Evolutionary conservation across 1,140 invertebrate genomes (phyloP).

Genomic region (Phocides pigmalion): DNA sequence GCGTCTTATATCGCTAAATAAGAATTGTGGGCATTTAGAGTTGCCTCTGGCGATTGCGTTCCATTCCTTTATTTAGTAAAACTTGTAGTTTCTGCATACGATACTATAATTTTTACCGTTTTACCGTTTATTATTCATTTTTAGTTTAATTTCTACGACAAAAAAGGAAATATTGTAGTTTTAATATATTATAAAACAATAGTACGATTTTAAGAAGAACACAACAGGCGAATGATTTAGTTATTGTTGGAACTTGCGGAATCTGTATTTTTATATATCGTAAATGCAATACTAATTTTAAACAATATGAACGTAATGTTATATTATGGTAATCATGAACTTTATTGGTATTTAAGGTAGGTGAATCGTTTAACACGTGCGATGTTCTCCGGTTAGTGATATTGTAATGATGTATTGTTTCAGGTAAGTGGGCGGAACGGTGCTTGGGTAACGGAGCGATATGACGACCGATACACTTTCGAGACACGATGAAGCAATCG

Average conservation of each 20-base stretch:
- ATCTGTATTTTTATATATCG: not conserved
- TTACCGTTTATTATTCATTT: too few species aligned
- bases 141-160: too few species aligned
- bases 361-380: constrained; percentile 48
- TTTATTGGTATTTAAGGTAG: constrained; percentile 30
- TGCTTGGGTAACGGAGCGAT: constrained; percentile 59
- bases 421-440: constrained; percentile 73
- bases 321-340: constrained; percentile 28
- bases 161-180: too few species aligned
- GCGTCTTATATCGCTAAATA: constrained; percentile 46
- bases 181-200: too few species aligned
- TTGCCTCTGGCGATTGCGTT: constrained; percentile 13
- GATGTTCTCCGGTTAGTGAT: constrained; percentile 62
- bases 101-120: constrained; percentile 6
- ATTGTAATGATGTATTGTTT: constrained; percentile 82
- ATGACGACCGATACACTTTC: constrained; percentile 65
- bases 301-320: not conserved
- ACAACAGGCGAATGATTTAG: constrained; percentile 44
- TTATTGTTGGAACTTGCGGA: constrained; percentile 47
- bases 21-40: constrained; percentile 39
- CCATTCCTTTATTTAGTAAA: not conserved
- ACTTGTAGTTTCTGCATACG: constrained; percentile 1
- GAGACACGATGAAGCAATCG: constrained; percentile 60
- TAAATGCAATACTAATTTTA: not conserved
- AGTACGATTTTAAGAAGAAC: too few species aligned